Evolutionary conservation across 2,113 vertebrate species (phyloP), one percentile per base, ranked within the genome.

Genomic region (Actenoides hombroni): DNA sequence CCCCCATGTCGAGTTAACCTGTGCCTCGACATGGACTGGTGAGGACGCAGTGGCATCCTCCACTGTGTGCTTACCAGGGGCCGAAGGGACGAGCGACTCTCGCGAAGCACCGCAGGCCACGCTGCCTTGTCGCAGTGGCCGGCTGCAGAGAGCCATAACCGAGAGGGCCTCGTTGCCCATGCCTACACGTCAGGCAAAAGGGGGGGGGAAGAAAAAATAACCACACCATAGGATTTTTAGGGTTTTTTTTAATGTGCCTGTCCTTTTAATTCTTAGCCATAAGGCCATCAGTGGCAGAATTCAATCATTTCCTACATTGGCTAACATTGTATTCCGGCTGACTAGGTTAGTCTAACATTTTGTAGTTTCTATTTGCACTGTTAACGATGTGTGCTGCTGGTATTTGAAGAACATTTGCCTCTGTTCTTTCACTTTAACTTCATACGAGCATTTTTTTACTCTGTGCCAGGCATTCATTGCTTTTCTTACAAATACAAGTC

Each of bases 401-500:
- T 97, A 97, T 97, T 97, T 97, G 95, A 97, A 97, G 96, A 96
- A 92, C 97, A 97, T 97, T 97, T 97, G 96, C 97, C 97, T 97
- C 95, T 97, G 96, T 97, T 97, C 97, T 96, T 96, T 97, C 96
- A 97, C 96, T 96, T 96, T 97, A 97, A 96, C 89, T 96, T 97
- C 97, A 97, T 97, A 96, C 57, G 12, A 97, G 96, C 97, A 92
- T 97, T 97, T 97, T 97, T 97, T 97, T 97, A 97, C 97, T 96
- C 97, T 97, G 97, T 97, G 97, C 97, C 96, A 97, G 96, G 95
- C 97, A 95, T 97, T 97, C 97, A 97, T 97, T 97, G 97, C 97
- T 97, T 97, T 97, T 97, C 97, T 97, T 97, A 97, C 97, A 97
- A 97, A 97, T 97, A 97, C 97, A 97, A 97, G 95, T 97, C 97